phyloP scores from a whole-genome alignment of 2,888 invertebrate species.

The Cacoxenus indagator region DNA sequence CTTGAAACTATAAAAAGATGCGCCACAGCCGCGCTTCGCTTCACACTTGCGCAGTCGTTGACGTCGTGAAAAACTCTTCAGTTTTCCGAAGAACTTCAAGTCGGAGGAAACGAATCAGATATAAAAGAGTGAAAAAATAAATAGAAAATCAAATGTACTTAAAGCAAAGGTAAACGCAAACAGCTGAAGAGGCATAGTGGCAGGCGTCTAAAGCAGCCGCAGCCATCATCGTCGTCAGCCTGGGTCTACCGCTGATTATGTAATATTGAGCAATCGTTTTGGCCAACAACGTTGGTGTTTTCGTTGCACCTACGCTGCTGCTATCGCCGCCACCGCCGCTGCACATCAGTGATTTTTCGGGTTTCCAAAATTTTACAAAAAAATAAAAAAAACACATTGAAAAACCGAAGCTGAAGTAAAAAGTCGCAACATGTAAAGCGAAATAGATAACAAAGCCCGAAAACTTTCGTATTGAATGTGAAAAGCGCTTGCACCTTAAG shows the following conservation, averaged over 20 bases:
- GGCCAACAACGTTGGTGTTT: not conserved
- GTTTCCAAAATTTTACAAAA: conserved; percentile 41
- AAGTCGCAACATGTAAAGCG: conserved; percentile 52
- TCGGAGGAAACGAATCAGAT: conserved; percentile 2
- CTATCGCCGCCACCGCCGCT: conserved; percentile 35
- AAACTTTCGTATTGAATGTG: conserved; percentile 19
- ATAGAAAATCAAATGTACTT: conserved; percentile 20
- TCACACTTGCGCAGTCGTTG: conserved; percentile 60
- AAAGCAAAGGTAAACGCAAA: conserved; percentile 15
- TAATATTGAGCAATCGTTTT: conserved; percentile 35
- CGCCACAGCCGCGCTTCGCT: conserved; percentile 64
- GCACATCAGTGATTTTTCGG: conserved; percentile 67
- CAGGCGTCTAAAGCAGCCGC: not conserved
- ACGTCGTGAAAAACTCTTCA: conserved; percentile 51
- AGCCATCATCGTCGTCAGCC: not conserved
- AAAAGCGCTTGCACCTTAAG: conserved; percentile 22
- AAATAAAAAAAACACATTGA: not conserved
- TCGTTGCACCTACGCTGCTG: not conserved
- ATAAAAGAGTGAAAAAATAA: not conserved
- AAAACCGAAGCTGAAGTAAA: conserved; percentile 32
- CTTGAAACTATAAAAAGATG: conserved; percentile 63
- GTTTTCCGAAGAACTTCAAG: conserved; percentile 23
- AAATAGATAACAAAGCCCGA: conserved; percentile 44
- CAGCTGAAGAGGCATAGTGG: conserved; percentile 21
- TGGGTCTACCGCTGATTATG: conserved; percentile 39